Base-by-base conservation (phyloP, 2,888 invertebrate species). In the Drosophila heteroneura region DNA sequence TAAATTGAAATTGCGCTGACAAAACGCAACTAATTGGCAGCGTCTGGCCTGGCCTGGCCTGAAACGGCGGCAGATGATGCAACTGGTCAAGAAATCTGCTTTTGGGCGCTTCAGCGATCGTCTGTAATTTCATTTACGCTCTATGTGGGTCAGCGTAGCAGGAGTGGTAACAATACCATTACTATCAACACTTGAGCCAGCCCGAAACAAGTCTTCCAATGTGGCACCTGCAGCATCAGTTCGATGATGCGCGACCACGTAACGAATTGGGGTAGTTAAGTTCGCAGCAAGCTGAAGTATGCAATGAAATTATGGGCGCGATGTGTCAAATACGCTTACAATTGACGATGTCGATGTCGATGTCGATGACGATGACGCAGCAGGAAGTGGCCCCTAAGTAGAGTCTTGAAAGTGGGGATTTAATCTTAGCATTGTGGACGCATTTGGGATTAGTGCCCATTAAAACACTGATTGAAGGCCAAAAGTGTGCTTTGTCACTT, bases 141-240 rank as follows among this genome's bases (percentile, higher is more conserved):
- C 76, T 22, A 85, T 82, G 88, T 88, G 86, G 85, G 85, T 86
- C 85, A 86, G 68, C 81, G 63, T 69, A 33, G 22, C 76, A 75
- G 70, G 74, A 79, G 88, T 79, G 85, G 88, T 74, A 85, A 83
- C 88, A 88, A 83, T 78, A 76, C 73, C 83, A 86, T 86, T 86
- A 83, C 75, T 75, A 70, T 71, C 82, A 71, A 88, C 85, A 85
- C 85, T 88, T 66, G 63, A 70, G 44, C 47, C 63, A 49, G 51
- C 30, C 32, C 39, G 26, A 39, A 41, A 12, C 58, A 32, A 44
- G 44, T 32, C 58, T 44, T 19, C 37, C 44, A 26, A n/a, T 49
- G 39, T 12, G 30, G 67, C 79, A 76, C 70, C 68, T 69, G 79
- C 53, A 33, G 33, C 75, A 39, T 52, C 58, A 58, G 30, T 26